A percentile compares a stretch with the other conserved stretches of the same genome.
phyloP scores from a whole-genome alignment of 2,888 invertebrate genomes.

The Agrotis exclamationis region DNA sequence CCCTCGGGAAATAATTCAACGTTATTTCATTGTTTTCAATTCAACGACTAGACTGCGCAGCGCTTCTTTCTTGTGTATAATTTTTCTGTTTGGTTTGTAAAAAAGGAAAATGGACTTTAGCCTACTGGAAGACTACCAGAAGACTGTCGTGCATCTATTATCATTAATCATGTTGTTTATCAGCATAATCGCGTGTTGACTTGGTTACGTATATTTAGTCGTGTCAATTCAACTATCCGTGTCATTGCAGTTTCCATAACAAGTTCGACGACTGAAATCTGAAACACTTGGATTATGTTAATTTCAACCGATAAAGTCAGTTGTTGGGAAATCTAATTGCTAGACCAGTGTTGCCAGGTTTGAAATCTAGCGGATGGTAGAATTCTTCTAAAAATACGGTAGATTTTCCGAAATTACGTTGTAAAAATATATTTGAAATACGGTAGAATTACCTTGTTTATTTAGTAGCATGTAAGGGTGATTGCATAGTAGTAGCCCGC shows the following conservation, averaged over 20 bases:
- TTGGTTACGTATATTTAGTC: conserved; percentile 50
- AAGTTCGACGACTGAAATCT: conserved; percentile 48
- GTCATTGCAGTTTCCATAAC: conserved; percentile 50
- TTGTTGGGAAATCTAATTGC: conserved; percentile 34
- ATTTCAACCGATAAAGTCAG: conserved; percentile 45
- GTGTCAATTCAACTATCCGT: conserved; percentile 56
- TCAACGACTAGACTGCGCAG: conserved; percentile 26
- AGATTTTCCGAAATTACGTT: too few relatives aligned
- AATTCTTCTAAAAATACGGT: too few relatives aligned
- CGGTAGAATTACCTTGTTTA: too few relatives aligned
- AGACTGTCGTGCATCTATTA: conserved; percentile 57
- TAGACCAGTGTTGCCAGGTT: too few relatives aligned
- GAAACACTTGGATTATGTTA: conserved; percentile 52
- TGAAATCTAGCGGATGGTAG: too few relatives aligned
- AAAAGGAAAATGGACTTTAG: conserved; percentile 25
- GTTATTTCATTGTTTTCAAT: conserved; percentile 48
- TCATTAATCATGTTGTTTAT: conserved; percentile 69
- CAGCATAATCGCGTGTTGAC: conserved; percentile 48
- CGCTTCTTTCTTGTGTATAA: conserved; percentile 13
- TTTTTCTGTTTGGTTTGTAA: conserved; percentile 34
- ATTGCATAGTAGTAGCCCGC: too few relatives aligned
- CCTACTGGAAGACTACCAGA: conserved; percentile 14
- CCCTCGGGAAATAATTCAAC: conserved; percentile 64
- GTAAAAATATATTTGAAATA: too few relatives aligned
- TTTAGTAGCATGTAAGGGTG: too few relatives aligned